Conservation (phyloP, 2,113 vertebrate genomes). For the Peromyscus californicus region DNA sequence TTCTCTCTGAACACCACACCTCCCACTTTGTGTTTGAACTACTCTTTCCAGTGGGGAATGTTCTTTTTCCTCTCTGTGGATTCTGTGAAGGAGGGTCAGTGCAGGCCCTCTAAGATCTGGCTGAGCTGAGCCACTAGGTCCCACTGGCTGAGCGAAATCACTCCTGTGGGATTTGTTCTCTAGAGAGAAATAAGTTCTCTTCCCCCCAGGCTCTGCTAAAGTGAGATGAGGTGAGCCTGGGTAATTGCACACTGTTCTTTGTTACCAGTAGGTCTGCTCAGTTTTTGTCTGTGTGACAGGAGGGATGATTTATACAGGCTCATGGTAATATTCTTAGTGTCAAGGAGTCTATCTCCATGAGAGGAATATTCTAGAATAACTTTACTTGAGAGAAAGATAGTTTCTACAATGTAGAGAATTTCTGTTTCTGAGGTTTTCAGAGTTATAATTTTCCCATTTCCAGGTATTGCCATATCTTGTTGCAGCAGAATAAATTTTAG, state of each 20-base stretch:
- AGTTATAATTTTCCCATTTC: constrained; percentile 42
- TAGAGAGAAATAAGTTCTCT: constrained; percentile 37
- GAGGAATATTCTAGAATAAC: constrained; percentile 5
- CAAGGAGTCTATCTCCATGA: neutral
- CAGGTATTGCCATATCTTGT: constrained; percentile 33
- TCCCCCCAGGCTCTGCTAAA: neutral
- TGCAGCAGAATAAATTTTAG: constrained; percentile 50
- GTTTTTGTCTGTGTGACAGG: neutral
- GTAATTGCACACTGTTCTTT: neutral
- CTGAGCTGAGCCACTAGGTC: neutral
- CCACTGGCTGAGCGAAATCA: neutral
- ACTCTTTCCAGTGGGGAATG: neutral
- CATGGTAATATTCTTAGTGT: neutral
- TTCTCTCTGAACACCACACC: neutral
- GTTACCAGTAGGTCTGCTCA: neutral
- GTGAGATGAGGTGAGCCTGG: neutral
- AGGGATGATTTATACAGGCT: neutral
- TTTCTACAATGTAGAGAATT: constrained; percentile 37
- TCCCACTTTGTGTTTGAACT: rapidly evolving
- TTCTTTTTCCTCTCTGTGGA: neutral
- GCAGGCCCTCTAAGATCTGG: too few species aligned
- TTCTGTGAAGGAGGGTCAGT: neutral
- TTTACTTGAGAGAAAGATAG: neutral
- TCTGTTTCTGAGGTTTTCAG: constrained; percentile 49
- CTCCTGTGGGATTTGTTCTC: neutral